Base-by-base conservation (phyloP, 2,888 invertebrate genomes). In the Athalia circularis region DNA sequence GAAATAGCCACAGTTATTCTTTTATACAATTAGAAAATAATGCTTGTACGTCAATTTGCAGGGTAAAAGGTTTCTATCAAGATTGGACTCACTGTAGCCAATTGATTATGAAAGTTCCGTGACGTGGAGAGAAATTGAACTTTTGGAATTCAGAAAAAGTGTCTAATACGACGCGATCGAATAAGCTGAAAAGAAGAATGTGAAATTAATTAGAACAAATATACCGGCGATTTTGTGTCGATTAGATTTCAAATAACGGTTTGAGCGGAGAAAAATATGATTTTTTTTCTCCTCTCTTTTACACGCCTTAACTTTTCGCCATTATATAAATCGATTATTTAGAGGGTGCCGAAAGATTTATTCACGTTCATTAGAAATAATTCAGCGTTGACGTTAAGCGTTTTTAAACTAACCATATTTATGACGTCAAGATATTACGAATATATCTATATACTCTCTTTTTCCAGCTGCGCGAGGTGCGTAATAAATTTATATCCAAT, bases 361-460 rank as follows among this genome's bases (percentile, higher is more conserved):
- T 65, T 65, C 54, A 54, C 68, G 47, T 68, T 68, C 52, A 68
- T 68, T 68, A 68, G 68, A 68, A 68, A 68, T 68, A 68, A 68
- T 68, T 68, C 68, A 68, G 43, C 68, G 68, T 52, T 54, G 68
- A 68, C 68, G 68, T 68, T 68, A 68, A 68, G 68, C 54, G 29
- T 54, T 68, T 68, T 68, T 68, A 68, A 68, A 68, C 68, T 68
- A 68, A 68, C 68, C 54, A 68, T 68, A 68, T 68, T 68, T 68
- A 68, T 68, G 68, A 68, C 54, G 68, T 29, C 29, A 52, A 52
- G 43, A 43, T 52, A 68, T 68, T 68, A 54, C 68, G 68, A 50
- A 54, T 54, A 67, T 48, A 67, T 50, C 65, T 47, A 48, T 29
- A 50, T 50, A 7, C 15, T 50, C 29, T 68, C 54, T 68, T 52